phyloP scores from a whole-genome alignment of 2,113 vertebrate species.

The Shinisaurus crocodilurus region DNA sequence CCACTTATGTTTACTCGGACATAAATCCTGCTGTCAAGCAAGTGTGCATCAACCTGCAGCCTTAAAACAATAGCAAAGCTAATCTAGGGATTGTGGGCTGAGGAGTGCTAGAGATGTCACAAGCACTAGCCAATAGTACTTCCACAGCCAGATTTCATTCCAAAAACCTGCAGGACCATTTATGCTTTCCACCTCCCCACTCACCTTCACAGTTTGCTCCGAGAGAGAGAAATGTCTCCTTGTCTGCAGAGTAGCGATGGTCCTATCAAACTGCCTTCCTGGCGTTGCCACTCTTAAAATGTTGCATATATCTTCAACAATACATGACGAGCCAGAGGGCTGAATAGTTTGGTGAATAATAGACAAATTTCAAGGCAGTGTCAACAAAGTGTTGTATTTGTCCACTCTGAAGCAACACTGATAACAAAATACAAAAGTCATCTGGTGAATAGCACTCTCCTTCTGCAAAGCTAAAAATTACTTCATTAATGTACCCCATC shows the following conservation, averaged over 20 bases:
- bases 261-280: background rate
- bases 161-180: no score
- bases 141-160: background rate
- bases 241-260: background rate
- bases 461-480: constrained; percentile 14
- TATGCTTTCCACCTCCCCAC: background rate
- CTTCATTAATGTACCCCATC: constrained; percentile 14
- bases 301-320: background rate
- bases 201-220: background rate
- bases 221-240: background rate
- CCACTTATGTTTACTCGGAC: background rate
- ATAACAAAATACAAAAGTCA: constrained; percentile 2
- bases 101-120: background rate
- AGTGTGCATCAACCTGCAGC: background rate
- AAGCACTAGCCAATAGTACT: background rate
- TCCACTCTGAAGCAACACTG: constrained; percentile 15
- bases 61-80: background rate
- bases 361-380: background rate
- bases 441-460: background rate
- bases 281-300: background rate
- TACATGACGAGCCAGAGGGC: background rate
- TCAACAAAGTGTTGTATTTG: constrained; percentile 11
- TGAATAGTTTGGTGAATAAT: background rate
- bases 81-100: background rate
- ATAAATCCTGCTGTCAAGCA: background rate